Conservation (phyloP, 2,113 vertebrate genomes). For the Catharus fuscescens region DNA sequence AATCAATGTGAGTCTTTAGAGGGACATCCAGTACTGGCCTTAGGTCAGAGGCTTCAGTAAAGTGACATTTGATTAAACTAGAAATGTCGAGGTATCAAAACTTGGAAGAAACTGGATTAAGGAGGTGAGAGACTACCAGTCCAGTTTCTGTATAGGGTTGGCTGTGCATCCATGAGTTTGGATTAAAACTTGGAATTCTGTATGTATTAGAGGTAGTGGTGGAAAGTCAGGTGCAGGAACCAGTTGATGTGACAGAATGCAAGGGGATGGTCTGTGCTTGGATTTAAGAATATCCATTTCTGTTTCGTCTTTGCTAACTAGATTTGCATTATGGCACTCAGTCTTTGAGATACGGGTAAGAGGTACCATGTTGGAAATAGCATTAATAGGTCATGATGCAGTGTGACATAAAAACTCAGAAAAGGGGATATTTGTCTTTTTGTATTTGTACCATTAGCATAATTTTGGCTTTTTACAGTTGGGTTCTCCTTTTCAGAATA, state of each 20-base stretch:
- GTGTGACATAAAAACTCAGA: background rate
- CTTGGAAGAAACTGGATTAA: background rate
- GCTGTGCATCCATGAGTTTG: background rate
- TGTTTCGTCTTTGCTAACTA: background rate
- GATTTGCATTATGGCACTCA: background rate
- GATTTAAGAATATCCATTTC: background rate
- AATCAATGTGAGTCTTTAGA: background rate
- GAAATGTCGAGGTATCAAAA: background rate
- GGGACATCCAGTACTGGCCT: background rate
- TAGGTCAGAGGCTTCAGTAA: background rate
- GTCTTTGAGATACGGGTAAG: background rate
- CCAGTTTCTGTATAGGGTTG: background rate
- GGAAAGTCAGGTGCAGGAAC: fast-evolving
- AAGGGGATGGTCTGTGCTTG: background rate
- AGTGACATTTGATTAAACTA: background rate
- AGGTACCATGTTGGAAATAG: background rate
- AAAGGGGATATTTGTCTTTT: background rate
- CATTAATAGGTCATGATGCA: background rate
- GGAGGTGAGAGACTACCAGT: background rate
- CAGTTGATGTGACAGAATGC: background rate
- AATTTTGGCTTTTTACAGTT: background rate
- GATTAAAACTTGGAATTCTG: background rate
- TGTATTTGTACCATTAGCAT: fast-evolving
- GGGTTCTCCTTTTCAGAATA: background rate
- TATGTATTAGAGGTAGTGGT: background rate